Evolutionary conservation across 1,140 invertebrate genomes (phyloP), one percentile per base, ranked within the genome.

Genomic region (Drosophila mauritiana): DNA sequence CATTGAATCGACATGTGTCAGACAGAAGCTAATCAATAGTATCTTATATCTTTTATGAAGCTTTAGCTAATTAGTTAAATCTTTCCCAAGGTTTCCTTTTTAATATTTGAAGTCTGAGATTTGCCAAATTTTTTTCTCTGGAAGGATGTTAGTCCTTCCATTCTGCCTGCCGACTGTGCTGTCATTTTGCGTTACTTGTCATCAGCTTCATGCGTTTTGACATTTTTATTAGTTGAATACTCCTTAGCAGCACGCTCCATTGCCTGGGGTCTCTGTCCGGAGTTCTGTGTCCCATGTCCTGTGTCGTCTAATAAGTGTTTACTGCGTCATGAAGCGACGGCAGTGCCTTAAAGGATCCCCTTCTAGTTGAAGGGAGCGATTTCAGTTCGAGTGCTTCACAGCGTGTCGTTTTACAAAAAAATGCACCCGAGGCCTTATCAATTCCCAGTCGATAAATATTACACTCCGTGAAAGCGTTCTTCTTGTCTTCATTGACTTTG

Each of bases 191-290:
- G 52, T 84, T 89, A 73, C 84, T 89, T 88, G 84, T 88, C 84
- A 84, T 89, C 84, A 88, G 76, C 84, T 88, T 88, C 84, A 88
- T 88, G 80, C 80, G 84, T 88, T 88, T 88, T 88, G 84, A 88
- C 84, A 83, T 88, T 88, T 88, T 88, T 88, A 88, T 88, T 88
- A 88, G 84, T 88, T 80, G 84, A 88, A 88, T 88, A 88, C 84
- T 88, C 84, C 80, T 80, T 55, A 80, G 73, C 68, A 89, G 84
- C 84, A 88, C 84, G 84, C 84, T 84, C 84, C 84, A 88, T 89
- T 88, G 83, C 83, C 46, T 40, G 52, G 61, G 67, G 56, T 37
- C 57, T 39, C 20, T 8, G 42, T 48, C 7, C 17, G 17, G 63
- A 49, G 37, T 51, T 36, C 39, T 55, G 42, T 46, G 48, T 52